These are phyloP conservation scores for Aphelenchoides bicaudatus DNA, from an alignment of 2,888 invertebrate species.

Conservation along the genomic window DNA sequence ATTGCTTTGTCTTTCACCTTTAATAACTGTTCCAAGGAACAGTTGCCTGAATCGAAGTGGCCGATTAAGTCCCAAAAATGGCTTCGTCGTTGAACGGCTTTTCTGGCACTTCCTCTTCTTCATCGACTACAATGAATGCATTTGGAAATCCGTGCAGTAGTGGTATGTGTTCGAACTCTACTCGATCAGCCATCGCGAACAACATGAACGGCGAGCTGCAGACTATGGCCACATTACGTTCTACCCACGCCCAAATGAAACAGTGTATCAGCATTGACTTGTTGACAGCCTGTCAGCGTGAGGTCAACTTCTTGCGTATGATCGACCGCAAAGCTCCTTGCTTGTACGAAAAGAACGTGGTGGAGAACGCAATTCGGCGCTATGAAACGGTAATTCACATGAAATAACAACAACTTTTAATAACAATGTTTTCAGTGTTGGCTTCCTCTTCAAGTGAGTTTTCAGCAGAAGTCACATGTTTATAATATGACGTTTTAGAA, in stretches of 20 bases:
- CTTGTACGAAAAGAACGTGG: constrained; percentile 59
- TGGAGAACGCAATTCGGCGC: constrained; percentile 63
- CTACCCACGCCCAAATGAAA: constrained; percentile 53
- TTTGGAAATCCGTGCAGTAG: no score
- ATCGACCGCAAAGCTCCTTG: constrained; percentile 60
- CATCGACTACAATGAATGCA: no score
- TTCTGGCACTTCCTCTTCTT: no score
- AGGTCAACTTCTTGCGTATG: constrained; percentile 61
- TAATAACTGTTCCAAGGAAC: no score
- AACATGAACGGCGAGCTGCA: constrained; percentile 17
- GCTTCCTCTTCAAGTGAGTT: no score
- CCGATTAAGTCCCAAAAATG: no score
- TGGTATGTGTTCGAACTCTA: neutral
- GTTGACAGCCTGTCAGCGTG: constrained; percentile 50
- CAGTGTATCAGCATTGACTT: constrained; percentile 39
- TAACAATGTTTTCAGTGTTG: constrained; percentile 6
- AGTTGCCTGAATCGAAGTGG: no score
- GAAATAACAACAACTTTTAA: neutral
- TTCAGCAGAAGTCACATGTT: constrained; percentile 14
- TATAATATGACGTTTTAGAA: no score
- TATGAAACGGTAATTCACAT: no score
- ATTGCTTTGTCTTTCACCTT: no score
- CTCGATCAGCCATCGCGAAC: neutral
- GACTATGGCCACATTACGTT: constrained; percentile 43
- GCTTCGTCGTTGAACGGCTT: no score